Evolutionary conservation across 2,888 invertebrate genomes (phyloP).

Genomic region (Leucophenga maculata): DNA sequence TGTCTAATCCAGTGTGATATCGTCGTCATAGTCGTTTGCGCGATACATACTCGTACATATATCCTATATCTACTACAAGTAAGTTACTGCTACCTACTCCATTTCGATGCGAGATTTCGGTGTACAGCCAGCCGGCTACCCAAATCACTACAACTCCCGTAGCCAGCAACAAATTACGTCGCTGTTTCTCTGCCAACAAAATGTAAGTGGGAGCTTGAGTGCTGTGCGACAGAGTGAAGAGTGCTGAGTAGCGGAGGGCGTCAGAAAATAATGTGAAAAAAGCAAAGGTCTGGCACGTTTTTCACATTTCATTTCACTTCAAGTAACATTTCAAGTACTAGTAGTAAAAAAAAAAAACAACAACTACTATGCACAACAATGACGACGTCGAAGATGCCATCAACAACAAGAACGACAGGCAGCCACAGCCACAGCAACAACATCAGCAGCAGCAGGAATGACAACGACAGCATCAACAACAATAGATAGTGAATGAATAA

Average conservation of each 20-base stretch:
- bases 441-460: no score
- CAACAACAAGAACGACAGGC: conserved; percentile 9
- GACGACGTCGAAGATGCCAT: neutral
- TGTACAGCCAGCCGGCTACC: neutral
- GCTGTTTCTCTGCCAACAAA: neutral
- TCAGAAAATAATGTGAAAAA: conserved; percentile 28
- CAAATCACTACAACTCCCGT: neutral
- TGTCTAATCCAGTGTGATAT: neutral
- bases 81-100: conserved; percentile 27
- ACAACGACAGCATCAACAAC: neutral
- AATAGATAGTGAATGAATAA: conserved; percentile 1
- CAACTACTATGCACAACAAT: neutral
- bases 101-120: conserved; percentile 41
- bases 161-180: neutral
- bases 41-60: neutral
- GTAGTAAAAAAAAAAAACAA: conserved; percentile 2
- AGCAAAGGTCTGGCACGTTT: conserved; percentile 52
- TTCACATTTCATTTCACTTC: conserved; percentile 52
- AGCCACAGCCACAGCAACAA: no score
- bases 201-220: neutral
- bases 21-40: conserved; percentile 6
- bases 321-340: conserved; percentile 17
- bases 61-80: no score
- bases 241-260: neutral
- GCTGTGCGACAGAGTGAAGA: neutral